Base-by-base conservation (phyloP, 2,888 invertebrate genomes). In the Acanthosepion esculentum region DNA sequence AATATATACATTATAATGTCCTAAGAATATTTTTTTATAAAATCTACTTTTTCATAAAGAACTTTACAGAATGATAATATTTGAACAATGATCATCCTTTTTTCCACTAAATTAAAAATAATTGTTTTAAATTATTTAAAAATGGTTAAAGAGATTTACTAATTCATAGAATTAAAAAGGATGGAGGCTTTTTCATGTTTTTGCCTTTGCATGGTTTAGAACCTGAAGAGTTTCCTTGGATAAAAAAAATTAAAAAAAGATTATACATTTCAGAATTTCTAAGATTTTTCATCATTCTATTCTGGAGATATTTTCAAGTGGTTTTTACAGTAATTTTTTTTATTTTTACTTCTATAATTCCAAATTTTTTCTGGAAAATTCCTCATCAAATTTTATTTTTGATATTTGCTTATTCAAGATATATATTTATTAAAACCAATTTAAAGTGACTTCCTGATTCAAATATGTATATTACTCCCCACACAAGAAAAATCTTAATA, bases 91-190 rank as follows among this genome's bases (percentile, higher is more conserved):
- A 78, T 33, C 78, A 78, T 78, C n/a, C 15, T n/a, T 78, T 78
- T 78, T 78, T 78, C 10, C 12, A 78, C 29, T 29, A 78, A 78
- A 78, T n/a, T 7, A 78, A 78, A 78, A n/a, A 29, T 78, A 78
- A 78, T 29, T 7, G 8, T 78, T 78, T 78, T 5, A 20, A 59
- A 23, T 59, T 59, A 59, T 59, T 59, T 59, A 78, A 78, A 78
- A 78, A 78, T 78, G 78, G 33, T 78, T 78, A n/a, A 4, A n/a
- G n/a, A 15, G 12, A 78, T n/a, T 78, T n/a, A 12, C 33, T 78
- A 78, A 78, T 78, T 78, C 78, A 78, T 78, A 78, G 78, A 78
- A 78, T 78, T 78, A 78, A 78, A 33, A n/a, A 78, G 18, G 78
- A 78, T 78, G n/a, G n/a, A n/a, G n/a, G 78, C 78, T n/a, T 78